Evolutionary conservation across 2,797 vertebrate genomes (phyloP), one percentile per base, ranked within the genome.

Genomic region (Lophius americanus): DNA sequence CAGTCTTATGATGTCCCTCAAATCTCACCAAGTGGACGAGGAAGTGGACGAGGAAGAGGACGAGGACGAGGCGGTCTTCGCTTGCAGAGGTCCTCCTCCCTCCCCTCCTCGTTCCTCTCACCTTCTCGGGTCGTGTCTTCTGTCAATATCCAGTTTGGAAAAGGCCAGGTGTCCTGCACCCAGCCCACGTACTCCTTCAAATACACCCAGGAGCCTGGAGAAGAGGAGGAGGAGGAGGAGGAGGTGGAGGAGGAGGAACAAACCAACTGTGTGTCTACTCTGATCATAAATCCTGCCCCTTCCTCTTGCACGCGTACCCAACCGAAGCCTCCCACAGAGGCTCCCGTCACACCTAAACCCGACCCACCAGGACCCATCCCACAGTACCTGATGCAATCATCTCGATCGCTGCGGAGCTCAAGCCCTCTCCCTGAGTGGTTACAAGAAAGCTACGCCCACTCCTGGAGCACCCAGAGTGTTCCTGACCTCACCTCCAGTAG

Each of bases 41-140:
- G 63, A 14, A 56, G 67, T 53, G 69, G 63, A 14, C 58, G 68
- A 55, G 94, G 68, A 92, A 92, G 14, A 36, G 72, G 63, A 14
- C 58, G 67, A 56, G 69, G 63, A 14, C 58, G 68, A 55, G 41
- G 61, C 2, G 4, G 68, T 1, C 0, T 81, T 77, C 94, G 94
- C 11, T 76, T 98, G 6, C 91, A 94, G 77, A 93, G 97, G 49
- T 96, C 97, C 67, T 95, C 94, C 60, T 99, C 98, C 9, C 88
- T 99, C 58, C 96, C 97, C 3, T 82, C 91, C 46, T 92, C 96
- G 0, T 68, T 96, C 14, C 73, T 95, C 47, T 95, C 80, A 41
- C 96, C 96, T 0, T 79, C 95, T 8, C 94, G 88, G 63, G 95
- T 98, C 0, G 96, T 98, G 46, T 98, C 98, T 35, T 96, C 96